phyloP scores from a whole-genome alignment of 2,113 vertebrate species.

The Fulmarus glacialis region DNA sequence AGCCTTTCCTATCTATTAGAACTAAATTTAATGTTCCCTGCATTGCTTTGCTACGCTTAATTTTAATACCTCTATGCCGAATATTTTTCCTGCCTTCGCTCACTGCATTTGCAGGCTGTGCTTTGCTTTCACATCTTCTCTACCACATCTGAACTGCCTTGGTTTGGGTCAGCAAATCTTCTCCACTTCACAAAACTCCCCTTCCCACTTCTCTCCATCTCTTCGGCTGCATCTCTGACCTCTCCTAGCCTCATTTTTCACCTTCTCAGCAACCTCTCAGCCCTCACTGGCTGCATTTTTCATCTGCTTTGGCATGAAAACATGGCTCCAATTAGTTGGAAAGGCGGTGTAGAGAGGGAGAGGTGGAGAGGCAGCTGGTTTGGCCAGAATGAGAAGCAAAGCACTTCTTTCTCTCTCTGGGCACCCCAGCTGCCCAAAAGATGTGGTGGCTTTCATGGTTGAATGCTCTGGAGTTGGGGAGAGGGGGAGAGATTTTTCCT shows the following conservation, averaged over 20 bases:
- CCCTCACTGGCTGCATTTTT: neutral
- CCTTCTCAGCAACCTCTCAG: neutral
- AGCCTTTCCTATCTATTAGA: neutral
- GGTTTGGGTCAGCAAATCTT: neutral
- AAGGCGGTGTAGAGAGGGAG: neutral
- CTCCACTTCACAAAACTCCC: neutral
- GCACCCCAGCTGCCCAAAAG: neutral
- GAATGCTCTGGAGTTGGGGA: neutral
- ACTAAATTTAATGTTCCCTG: neutral
- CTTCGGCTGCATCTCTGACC: neutral
- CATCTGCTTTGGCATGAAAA: constrained; percentile 13
- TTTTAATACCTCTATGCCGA: neutral
- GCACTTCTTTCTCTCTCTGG: neutral
- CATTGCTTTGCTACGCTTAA: neutral
- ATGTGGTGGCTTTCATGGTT: neutral
- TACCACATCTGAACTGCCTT: neutral
- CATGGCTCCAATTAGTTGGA: constrained; percentile 3
- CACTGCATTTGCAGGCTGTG: neutral
- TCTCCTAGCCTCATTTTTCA: constrained; percentile 21
- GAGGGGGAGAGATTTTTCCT: neutral
- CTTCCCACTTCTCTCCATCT: neutral
- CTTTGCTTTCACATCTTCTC: neutral
- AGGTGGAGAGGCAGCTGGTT: neutral
- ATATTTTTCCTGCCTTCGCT: neutral
- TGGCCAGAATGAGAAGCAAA: neutral